A percentile compares a stretch with the other conserved stretches of the same genome.
phyloP scores from a whole-genome alignment of 2,113 vertebrate genomes.

The Asarcornis scutulata region DNA sequence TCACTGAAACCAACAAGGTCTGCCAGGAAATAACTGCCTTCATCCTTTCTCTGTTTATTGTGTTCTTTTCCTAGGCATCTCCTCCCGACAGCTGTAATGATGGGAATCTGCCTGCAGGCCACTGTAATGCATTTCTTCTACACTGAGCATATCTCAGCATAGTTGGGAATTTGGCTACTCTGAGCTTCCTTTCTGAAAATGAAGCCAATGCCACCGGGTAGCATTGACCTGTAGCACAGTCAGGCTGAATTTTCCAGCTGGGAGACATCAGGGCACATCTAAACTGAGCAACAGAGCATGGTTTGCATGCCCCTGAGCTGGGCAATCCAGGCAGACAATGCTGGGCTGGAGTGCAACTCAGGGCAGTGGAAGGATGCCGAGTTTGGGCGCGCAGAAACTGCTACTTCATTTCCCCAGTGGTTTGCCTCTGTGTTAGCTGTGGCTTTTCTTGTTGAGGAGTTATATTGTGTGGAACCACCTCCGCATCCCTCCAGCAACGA shows the following conservation, averaged over 20 bases:
- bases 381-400: not conserved
- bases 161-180: not conserved
- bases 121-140: not conserved
- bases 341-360: not conserved
- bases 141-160: not conserved
- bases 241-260: not conserved
- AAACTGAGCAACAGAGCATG: not conserved
- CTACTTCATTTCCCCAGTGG: accelerated
- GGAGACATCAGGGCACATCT: not conserved
- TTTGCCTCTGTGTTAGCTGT: not conserved
- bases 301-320: not conserved
- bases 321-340: not conserved
- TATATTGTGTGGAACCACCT: not conserved
- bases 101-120: not conserved
- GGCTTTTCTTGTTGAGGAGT: not conserved
- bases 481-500: not conserved
- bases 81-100: not conserved
- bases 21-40: not conserved
- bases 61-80: not conserved
- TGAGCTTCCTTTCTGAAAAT: not conserved
- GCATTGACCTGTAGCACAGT: not conserved
- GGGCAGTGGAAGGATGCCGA: not conserved
- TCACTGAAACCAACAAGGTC: not conserved
- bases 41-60: not conserved
- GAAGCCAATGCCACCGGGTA: not conserved